Base-by-base conservation (phyloP, 2,797 vertebrate genomes). In the Masticophis lateralis region DNA sequence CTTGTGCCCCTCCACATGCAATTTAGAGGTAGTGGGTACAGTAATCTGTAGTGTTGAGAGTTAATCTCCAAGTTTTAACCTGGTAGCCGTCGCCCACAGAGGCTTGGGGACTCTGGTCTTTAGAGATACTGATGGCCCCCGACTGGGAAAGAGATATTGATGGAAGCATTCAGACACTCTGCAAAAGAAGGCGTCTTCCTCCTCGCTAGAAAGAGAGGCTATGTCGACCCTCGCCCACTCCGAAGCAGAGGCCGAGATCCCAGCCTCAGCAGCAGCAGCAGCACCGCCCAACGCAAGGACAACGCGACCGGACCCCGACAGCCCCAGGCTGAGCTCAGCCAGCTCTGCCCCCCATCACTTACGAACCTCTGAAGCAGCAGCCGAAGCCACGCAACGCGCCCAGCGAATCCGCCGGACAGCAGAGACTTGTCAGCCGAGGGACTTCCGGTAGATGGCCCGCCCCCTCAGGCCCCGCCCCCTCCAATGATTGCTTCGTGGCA, bases 381-480 rank as follows among this genome's bases (percentile, higher is more conserved):
- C 8, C 66, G 32, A 55, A 89, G 18, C 37, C 9, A 4, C 32
- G 32, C 59, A 0, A 20, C 6, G 2, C 27, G 3, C 18, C 59
- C 47, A 56, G 60, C 61, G 16, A 43, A 53, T 51, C 86, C 63
- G 22, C 25, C 55, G 12, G 56, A 86, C 86, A 3, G 20, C 25
- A 0, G 27, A 43, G 0, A 51, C 27, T 51, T 53, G 86, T 43
- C 90, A 25, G 90, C 5, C 25, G 2, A 61, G 37, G 2, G 55
- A 91, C 89, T 91, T 93, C 89, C 92, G 90, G 92, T 22, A 13
- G 2, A 14, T 10, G 28, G 27, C 93, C 32, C 90, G 57, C 92
- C 90, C 63, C 32, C 83, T 61, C 18, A 57, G 32, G 56, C 51
- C 1, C 87, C 56, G 0, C 56, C 61, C 86, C 55, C n/a, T 22